A percentile compares a stretch with the other conserved stretches of the same genome.
Evolutionary conservation across 2,797 vertebrate genomes (phyloP).

Genomic region (Rhabdophis nuchalis): DNA sequence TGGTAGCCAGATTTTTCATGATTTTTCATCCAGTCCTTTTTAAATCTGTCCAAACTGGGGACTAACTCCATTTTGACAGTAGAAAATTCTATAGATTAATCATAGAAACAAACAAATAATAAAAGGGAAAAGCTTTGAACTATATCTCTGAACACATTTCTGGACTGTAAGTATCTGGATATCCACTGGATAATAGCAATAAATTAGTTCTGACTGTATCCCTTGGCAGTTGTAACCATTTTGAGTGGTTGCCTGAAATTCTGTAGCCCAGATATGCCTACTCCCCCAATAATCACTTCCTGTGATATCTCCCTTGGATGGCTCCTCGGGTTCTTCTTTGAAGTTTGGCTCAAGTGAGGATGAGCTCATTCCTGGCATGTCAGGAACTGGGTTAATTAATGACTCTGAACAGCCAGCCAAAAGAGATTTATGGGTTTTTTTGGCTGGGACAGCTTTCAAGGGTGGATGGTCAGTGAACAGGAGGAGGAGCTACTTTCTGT

Average conservation of each 20-base stretch:
- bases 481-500: too few relatives aligned
- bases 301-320: too few relatives aligned
- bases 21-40: neutral
- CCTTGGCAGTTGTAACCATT: neutral
- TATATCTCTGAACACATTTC: neutral
- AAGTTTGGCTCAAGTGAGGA: too few relatives aligned
- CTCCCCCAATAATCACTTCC: neutral
- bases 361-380: too few relatives aligned
- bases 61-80: neutral
- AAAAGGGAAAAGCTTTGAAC: neutral
- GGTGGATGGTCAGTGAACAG: too few relatives aligned
- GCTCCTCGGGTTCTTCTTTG: too few relatives aligned
- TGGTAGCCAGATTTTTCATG: neutral
- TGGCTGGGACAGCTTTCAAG: too few relatives aligned
- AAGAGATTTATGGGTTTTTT: too few relatives aligned
- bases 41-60: neutral
- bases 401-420: too few relatives aligned
- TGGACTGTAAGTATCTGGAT: neutral
- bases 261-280: neutral
- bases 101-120: neutral
- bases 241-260: neutral
- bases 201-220: neutral
- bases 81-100: neutral
- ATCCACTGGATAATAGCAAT: neutral
- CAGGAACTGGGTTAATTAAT: too few relatives aligned